phyloP scores from a whole-genome alignment of 1,140 invertebrate genomes.

The Aphelenchoides besseyi region DNA sequence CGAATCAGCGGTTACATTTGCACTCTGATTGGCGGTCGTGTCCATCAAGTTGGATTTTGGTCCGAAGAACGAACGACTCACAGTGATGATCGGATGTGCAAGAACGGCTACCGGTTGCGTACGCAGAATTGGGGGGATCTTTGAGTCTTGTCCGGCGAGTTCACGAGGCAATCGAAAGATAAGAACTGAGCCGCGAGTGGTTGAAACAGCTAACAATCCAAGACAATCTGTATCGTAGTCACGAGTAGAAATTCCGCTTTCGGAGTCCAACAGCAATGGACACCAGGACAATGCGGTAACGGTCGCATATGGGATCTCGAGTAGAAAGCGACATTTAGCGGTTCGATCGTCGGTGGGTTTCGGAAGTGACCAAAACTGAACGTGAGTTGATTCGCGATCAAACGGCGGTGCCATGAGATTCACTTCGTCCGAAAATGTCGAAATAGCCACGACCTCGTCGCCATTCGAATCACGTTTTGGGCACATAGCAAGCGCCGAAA shows the following conservation, averaged over 20 bases:
- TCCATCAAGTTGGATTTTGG: neutral
- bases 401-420: neutral
- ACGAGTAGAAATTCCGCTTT: neutral
- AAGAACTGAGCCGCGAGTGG: neutral
- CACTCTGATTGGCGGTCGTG: neutral
- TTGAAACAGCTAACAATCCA: conserved; percentile 8
- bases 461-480: neutral
- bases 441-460: conserved; percentile 5
- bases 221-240: neutral
- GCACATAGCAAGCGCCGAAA: conserved; percentile 2
- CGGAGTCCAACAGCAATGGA: neutral
- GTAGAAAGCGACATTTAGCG: conserved; percentile 6
- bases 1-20: neutral
- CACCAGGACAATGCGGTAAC: neutral
- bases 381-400: neutral
- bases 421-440: conserved; percentile 13
- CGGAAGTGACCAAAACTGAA: conserved; percentile 7
- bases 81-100: neutral
- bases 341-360: neutral
- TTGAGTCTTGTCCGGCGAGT: neutral
- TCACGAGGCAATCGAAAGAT: neutral
- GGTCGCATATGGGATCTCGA: neutral
- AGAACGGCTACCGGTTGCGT: neutral
- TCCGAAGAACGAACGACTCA: neutral
- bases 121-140: neutral